Conservation (phyloP, 2,113 vertebrate species). For the Dicentrarchus labrax region DNA sequence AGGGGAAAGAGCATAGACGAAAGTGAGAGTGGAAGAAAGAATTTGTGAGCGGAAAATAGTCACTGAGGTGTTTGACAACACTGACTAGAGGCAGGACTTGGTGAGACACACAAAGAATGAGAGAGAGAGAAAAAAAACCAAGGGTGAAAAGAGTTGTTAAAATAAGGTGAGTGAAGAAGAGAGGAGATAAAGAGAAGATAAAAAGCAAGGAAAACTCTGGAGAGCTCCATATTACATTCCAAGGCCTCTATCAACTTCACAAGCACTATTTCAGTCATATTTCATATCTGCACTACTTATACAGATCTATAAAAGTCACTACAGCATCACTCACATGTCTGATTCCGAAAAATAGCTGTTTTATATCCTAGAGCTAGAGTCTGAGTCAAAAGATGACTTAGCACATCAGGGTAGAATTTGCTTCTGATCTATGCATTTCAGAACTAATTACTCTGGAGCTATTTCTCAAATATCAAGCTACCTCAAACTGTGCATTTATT, state of each 20-base stretch:
- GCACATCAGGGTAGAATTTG: constrained; percentile 6
- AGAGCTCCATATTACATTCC: constrained; percentile 16
- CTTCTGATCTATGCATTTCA: constrained; percentile 23
- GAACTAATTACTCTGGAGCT: constrained; percentile 19
- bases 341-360: constrained; percentile 34
- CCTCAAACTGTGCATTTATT: neutral
- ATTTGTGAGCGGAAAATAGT: constrained; percentile 24
- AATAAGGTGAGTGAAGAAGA: constrained; percentile 9
- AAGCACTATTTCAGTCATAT: constrained; percentile 40
- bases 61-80: constrained; percentile 26
- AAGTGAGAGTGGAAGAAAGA: neutral
- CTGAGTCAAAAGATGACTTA: neutral
- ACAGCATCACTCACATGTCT: constrained; percentile 26
- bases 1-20: neutral
- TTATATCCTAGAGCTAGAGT: constrained; percentile 4
- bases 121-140: constrained; percentile 1
- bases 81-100: neutral
- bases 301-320: constrained; percentile 32
- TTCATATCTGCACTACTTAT: constrained; percentile 35
- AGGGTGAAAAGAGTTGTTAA: neutral
- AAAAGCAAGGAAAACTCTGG: neutral
- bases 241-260: constrained; percentile 27
- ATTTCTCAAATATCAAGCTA: constrained; percentile 2
- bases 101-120: constrained; percentile 1
- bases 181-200: neutral